Percentiles rank a stretch among this genome's conserved stretches.
phyloP scores from a whole-genome alignment of 2,113 vertebrate species.

The Rhinoderma darwinii region DNA sequence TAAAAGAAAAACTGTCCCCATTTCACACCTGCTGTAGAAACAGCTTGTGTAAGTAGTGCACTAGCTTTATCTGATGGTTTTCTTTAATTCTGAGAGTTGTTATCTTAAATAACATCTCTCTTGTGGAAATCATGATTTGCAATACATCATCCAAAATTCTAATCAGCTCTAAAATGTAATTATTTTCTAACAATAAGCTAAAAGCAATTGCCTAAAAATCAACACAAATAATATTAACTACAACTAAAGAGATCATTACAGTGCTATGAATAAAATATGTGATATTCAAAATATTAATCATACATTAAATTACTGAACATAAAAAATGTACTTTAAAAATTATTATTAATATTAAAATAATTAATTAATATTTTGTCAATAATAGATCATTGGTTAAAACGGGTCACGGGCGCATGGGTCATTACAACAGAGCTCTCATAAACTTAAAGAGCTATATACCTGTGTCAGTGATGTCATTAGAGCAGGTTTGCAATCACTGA shows the following conservation, averaged over 20 bases:
- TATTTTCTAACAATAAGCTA: not conserved
- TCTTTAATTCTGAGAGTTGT: constrained; percentile 28
- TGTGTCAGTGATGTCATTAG: too few relatives aligned
- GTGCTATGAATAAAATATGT: not conserved
- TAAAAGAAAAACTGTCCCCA: constrained; percentile 55
- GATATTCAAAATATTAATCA: not conserved
- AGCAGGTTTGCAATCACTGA: too few relatives aligned
- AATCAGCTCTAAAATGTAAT: not conserved
- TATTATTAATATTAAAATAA: not conserved
- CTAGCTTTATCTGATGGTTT: constrained; percentile 37
- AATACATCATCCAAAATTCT: not conserved
- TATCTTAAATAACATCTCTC: constrained; percentile 52
- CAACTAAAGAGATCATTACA: too few relatives aligned
- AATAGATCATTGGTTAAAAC: too few relatives aligned
- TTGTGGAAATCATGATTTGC: constrained; percentile 1
- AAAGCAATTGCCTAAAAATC: not conserved
- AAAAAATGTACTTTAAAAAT: not conserved
- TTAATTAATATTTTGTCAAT: too few relatives aligned
- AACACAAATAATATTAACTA: not conserved
- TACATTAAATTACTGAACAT: not conserved
- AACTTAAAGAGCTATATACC: too few relatives aligned
- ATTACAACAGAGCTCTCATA: too few relatives aligned
- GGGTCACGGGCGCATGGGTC: too few relatives aligned
- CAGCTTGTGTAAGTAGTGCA: constrained; percentile 47
- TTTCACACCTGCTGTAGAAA: constrained; percentile 58